Evolutionary conservation across 23 tunicate species (phyloP).

Genomic region (Styela plicata): DNA sequence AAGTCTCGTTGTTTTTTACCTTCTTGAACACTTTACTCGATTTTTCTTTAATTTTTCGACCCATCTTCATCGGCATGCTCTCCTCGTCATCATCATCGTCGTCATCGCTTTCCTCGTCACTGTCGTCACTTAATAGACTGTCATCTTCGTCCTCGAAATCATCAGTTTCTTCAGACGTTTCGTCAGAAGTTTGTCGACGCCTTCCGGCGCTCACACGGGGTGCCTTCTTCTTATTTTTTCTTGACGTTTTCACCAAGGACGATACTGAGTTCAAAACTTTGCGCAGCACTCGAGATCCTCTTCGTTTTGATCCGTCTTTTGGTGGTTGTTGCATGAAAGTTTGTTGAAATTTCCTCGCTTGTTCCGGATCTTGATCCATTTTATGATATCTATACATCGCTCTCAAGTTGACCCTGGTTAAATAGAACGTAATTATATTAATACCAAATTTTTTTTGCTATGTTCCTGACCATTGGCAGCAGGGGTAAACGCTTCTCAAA

Average conservation of each 20-base stretch:
- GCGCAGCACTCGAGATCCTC: neutral
- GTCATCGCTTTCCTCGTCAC: neutral
- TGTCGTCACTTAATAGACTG: neutral
- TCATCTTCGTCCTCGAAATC: neutral
- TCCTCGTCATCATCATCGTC: neutral
- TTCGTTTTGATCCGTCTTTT: neutral
- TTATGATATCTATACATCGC: neutral
- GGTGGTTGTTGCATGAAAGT: neutral
- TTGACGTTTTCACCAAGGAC: neutral
- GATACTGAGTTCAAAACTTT: neutral
- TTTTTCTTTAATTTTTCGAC: conserved; percentile 1
- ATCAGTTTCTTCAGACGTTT: neutral
- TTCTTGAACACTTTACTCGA: neutral
- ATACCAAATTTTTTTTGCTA: no score
- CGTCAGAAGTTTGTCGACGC: neutral
- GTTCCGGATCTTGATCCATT: neutral
- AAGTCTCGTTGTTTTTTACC: conserved; percentile 17
- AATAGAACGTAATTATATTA: no score
- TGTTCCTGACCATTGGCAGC: no score
- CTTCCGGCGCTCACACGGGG: conserved; percentile 18
- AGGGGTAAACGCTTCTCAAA: no score
- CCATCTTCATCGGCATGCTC: neutral
- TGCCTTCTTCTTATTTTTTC: neutral
- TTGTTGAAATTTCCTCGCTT: neutral
- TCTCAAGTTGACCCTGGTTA: neutral